A percentile compares a stretch with the other conserved stretches of the same genome.
These are phyloP conservation scores for Ariopsis seemanni DNA, from an alignment of 2,113 vertebrate species.

Conservation along the genomic window DNA sequence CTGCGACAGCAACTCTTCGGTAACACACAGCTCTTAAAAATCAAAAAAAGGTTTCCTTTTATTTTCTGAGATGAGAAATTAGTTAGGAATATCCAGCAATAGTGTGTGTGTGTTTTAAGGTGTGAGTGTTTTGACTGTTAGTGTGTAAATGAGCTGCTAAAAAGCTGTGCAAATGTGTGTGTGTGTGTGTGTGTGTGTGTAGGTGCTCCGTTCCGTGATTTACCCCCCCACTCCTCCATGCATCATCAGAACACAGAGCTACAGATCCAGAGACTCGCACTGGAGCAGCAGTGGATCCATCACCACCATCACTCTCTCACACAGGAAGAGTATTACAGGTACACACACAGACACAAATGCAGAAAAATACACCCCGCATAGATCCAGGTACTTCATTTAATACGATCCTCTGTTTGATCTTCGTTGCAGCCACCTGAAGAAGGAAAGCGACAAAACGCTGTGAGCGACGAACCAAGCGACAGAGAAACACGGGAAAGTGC, in stretches of 20 bases:
- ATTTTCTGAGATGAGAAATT: not conserved
- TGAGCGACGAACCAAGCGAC: constrained; percentile 69
- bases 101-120: not conserved
- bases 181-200: constrained; percentile 27
- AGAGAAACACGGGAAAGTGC: constrained; percentile 40
- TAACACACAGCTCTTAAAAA: constrained; percentile 66
- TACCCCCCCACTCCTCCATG: constrained; percentile 94
- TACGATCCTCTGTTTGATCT: not conserved
- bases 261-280: constrained; percentile 96
- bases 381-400: not conserved
- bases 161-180: constrained; percentile 13
- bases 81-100: not conserved
- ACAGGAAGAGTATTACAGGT: constrained; percentile 97
- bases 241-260: constrained; percentile 98
- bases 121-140: not conserved
- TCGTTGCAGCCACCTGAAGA: constrained; percentile 91
- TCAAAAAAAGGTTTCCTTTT: not conserved
- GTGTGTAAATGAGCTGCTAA: not conserved
- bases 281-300: constrained; percentile 96
- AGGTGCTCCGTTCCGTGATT: constrained; percentile 95
- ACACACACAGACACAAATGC: not conserved
- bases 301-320: constrained; percentile 93
- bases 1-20: constrained; percentile 98
- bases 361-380: rapidly evolving
- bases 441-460: constrained; percentile 97